A percentile compares a stretch with the other conserved stretches of the same genome.
Evolutionary conservation across 2,888 invertebrate species (phyloP).

Genomic region (Eristalis intricaria): DNA sequence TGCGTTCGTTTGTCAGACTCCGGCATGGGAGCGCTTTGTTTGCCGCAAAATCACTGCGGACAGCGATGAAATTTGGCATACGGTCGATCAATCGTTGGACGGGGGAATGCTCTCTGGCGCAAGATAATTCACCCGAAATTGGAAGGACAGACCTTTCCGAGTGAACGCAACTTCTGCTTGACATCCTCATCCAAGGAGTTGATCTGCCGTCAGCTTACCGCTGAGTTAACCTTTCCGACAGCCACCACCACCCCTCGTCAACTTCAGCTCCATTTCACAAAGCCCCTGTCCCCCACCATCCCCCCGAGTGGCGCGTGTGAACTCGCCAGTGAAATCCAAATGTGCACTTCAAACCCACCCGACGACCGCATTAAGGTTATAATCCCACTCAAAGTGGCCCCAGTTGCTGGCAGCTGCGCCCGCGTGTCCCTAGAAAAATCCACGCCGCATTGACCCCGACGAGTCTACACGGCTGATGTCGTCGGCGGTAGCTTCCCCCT

Average conservation of each 20-base stretch:
- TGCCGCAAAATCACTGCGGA: background rate
- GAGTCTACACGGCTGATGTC: slow-evolving; percentile 1
- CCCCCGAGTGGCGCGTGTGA: background rate
- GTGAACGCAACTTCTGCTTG: too few relatives aligned
- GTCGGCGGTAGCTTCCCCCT: background rate
- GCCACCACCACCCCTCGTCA: background rate
- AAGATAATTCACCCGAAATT: too few relatives aligned
- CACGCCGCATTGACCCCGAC: slow-evolving; percentile 19
- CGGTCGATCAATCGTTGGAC: background rate
- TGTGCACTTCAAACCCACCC: background rate
- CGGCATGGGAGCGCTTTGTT: background rate
- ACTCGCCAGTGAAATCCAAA: background rate
- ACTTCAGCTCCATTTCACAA: background rate
- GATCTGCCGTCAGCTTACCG: background rate
- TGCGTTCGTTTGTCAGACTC: slow-evolving; percentile 10
- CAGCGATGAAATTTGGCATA: background rate
- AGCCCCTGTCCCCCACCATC: background rate
- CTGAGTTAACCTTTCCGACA: too few relatives aligned
- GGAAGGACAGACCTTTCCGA: too few relatives aligned
- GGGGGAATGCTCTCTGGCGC: background rate
- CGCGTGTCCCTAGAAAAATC: slow-evolving; percentile 15
- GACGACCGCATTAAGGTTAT: background rate
- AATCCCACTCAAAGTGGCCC: slow-evolving; percentile 46
- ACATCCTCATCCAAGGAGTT: background rate
- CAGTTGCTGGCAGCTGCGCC: slow-evolving; percentile 51